These are phyloP conservation scores for Andrena trimmerana DNA, from an alignment of 2,888 invertebrate genomes.

Conservation along the genomic window DNA sequence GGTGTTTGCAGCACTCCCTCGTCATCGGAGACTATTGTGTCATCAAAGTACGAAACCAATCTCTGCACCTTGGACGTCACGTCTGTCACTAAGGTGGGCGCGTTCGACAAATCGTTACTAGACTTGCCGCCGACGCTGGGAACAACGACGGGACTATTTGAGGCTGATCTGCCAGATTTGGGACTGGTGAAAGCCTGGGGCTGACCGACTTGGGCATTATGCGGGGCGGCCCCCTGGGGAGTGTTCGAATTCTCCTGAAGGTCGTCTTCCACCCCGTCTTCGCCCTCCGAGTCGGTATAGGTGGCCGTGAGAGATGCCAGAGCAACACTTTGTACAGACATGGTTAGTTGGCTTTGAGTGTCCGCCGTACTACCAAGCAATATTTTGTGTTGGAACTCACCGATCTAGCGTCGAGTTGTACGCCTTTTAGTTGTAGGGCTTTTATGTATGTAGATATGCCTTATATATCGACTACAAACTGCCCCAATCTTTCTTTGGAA, in stretches of 20 bases:
- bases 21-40: conserved; percentile 91
- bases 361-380: conserved; percentile 83
- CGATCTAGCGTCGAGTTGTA: conserved; percentile 77
- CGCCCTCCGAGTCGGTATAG: conserved; percentile 96
- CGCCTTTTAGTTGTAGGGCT: conserved; percentile 63
- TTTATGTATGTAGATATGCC: conserved; percentile 52
- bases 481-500: conserved; percentile 56
- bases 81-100: conserved; percentile 81
- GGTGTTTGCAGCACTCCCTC: conserved; percentile 85
- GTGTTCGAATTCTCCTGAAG: conserved; percentile 86
- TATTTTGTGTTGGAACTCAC: conserved; percentile 84
- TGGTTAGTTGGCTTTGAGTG: conserved; percentile 84
- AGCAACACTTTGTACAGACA: conserved; percentile 87
- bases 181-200: conserved; percentile 81
- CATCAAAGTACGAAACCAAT: conserved; percentile 90
- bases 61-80: conserved; percentile 83
- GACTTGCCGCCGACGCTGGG: conserved; percentile 75
- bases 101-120: conserved; percentile 78
- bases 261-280: conserved; percentile 90
- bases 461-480: conserved; percentile 41
- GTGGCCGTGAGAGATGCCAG: conserved; percentile 94
- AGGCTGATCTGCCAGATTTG: conserved; percentile 80
- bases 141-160: conserved; percentile 80
- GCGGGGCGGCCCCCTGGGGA: conserved; percentile 80
- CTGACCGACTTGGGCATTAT: conserved; percentile 80